Conservation (phyloP, 1,140 invertebrate species). For the Euschistus heros region DNA sequence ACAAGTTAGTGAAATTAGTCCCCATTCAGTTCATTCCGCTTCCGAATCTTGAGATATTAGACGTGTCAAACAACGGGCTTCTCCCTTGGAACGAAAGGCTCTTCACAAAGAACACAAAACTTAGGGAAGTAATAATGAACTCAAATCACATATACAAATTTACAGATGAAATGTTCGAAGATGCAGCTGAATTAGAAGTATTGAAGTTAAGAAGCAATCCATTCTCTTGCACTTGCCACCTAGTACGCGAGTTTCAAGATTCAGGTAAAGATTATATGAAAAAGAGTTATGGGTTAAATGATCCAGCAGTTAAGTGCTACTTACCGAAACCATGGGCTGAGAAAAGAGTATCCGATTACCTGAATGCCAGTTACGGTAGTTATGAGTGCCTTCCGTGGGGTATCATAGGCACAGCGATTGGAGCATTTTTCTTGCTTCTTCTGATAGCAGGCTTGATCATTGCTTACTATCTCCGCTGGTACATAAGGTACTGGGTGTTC, state of each 20-base stretch:
- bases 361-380: background rate
- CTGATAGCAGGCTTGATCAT: background rate
- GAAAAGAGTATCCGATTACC: background rate
- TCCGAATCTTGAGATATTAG: slow-evolving; percentile 5
- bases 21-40: background rate
- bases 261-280: background rate
- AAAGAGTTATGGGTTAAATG: background rate
- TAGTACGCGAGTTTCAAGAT: background rate
- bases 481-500: slow-evolving; percentile 19
- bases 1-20: background rate
- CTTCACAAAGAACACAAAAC: slow-evolving; percentile 2
- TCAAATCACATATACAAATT: slow-evolving; percentile 18
- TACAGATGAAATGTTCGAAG: slow-evolving; percentile 17
- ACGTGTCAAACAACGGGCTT: slow-evolving; percentile 8
- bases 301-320: background rate
- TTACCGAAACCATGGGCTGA: background rate
- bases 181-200: background rate
- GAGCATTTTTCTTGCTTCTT: background rate
- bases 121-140: background rate
- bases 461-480: slow-evolving; percentile 18
- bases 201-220: slow-evolving; percentile 14
- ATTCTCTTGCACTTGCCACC: slow-evolving; percentile 11
- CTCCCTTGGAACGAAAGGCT: slow-evolving; percentile 11
- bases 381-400: background rate
- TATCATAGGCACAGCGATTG: background rate